Percentiles rank a stretch among this genome's conserved stretches.
Conservation (phyloP, 2,113 vertebrate species). For the Motacilla alba region DNA sequence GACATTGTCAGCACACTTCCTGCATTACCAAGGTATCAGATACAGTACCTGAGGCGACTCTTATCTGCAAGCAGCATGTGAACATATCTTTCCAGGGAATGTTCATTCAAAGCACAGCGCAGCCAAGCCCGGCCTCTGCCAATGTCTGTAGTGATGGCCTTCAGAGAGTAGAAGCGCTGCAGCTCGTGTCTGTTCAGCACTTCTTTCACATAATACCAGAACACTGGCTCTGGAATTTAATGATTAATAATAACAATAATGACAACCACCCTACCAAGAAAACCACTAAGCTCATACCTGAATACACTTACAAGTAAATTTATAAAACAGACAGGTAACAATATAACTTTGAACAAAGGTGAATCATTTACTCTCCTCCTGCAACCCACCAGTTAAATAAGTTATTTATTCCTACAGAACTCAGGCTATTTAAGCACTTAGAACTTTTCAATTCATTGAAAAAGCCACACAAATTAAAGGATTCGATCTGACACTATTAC, state of each 20-base stretch:
- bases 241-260: too few species aligned
- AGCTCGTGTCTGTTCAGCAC: conserved; percentile 93
- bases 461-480: background rate
- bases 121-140: conserved; percentile 95
- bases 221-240: conserved; percentile 83
- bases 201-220: conserved; percentile 96
- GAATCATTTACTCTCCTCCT: background rate
- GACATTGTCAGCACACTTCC: background rate
- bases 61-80: conserved; percentile 89
- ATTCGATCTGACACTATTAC: background rate
- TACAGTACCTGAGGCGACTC: conserved; percentile 81
- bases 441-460: background rate
- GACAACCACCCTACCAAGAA: background rate
- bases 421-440: background rate
- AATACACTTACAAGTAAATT: background rate
- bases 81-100: conserved; percentile 93
- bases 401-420: conserved; percentile 12
- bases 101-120: conserved; percentile 93
- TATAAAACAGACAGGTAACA: background rate
- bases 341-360: background rate
- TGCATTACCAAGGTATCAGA: background rate
- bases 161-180: conserved; percentile 90
- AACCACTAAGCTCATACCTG: background rate
- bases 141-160: conserved; percentile 83
- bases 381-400: background rate